These are phyloP conservation scores for Microchirus variegatus DNA, from an alignment of 2,797 vertebrate species.

Conservation along the genomic window DNA sequence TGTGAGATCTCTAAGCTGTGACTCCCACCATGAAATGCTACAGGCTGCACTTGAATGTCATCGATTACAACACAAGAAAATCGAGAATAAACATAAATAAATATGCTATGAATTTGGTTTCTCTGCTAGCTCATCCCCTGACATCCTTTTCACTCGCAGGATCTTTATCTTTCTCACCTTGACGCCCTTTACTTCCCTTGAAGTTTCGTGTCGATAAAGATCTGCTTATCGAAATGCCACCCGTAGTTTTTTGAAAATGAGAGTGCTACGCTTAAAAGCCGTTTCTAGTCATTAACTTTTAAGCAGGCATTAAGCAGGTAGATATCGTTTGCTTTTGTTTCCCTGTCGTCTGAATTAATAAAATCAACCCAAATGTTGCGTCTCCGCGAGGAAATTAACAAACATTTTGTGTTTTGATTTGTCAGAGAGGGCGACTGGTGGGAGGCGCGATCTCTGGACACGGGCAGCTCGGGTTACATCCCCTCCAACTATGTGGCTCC, in stretches of 20 bases:
- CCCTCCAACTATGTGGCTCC: constrained; percentile 98
- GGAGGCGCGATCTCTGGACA: constrained; percentile 94
- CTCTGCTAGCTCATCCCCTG: not conserved
- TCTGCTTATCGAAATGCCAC: no score
- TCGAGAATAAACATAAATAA: constrained; percentile 8
- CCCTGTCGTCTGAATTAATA: no score
- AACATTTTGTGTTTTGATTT: constrained; percentile 10
- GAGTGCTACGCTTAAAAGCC: no score
- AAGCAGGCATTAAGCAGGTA: no score
- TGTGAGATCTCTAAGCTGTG: not conserved
- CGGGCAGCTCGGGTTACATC: constrained; percentile 90
- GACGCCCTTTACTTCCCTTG: not conserved
- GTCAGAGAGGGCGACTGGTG: constrained; percentile 97
- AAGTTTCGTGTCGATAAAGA: no score
- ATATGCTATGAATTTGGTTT: not conserved
- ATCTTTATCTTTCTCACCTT: constrained; percentile 1
- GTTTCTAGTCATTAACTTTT: no score
- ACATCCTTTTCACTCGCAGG: not conserved
- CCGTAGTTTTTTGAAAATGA: not conserved
- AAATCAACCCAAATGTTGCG: no score
- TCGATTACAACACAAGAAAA: constrained; percentile 20
- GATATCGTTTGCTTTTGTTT: no score
- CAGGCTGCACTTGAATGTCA: constrained; percentile 20
- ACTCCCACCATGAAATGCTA: constrained; percentile 19
- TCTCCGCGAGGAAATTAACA: no score